phyloP scores from a whole-genome alignment of 2,113 vertebrate species.

The Puma concolor region DNA sequence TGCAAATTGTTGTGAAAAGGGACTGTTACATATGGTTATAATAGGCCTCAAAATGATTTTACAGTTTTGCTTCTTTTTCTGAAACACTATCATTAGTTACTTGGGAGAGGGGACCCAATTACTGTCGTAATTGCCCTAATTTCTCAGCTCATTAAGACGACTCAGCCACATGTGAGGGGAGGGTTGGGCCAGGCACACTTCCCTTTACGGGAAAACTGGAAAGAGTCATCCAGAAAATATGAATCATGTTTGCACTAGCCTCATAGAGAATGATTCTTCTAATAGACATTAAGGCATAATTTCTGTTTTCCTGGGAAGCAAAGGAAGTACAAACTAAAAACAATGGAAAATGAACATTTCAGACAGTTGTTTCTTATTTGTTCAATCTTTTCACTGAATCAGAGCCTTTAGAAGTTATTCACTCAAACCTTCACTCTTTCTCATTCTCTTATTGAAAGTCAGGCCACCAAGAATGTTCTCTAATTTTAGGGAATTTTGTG shows the following conservation, averaged over 20 bases:
- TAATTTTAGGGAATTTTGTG: background rate
- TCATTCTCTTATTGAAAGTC: background rate
- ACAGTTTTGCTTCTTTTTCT: background rate
- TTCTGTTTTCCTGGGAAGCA: slow-evolving; percentile 33
- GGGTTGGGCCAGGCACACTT: background rate
- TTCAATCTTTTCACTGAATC: background rate
- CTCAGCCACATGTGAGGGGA: background rate
- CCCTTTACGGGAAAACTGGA: slow-evolving; percentile 55
- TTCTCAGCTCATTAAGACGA: background rate
- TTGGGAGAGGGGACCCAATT: background rate
- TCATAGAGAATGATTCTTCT: slow-evolving; percentile 14
- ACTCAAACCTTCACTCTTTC: background rate
- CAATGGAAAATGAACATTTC: background rate
- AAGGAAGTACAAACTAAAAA: background rate
- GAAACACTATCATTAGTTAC: background rate
- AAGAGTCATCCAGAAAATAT: slow-evolving; percentile 69
- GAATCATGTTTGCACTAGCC: slow-evolving; percentile 52
- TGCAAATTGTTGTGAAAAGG: background rate
- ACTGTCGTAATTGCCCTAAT: background rate
- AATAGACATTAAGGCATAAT: background rate
- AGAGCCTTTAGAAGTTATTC: background rate
- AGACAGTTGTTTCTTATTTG: background rate
- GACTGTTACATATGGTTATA: background rate
- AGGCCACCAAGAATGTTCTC: background rate
- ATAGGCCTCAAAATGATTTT: background rate